Base-by-base conservation (phyloP, 2,888 invertebrate genomes). In the Eupeodes latifasciatus region DNA sequence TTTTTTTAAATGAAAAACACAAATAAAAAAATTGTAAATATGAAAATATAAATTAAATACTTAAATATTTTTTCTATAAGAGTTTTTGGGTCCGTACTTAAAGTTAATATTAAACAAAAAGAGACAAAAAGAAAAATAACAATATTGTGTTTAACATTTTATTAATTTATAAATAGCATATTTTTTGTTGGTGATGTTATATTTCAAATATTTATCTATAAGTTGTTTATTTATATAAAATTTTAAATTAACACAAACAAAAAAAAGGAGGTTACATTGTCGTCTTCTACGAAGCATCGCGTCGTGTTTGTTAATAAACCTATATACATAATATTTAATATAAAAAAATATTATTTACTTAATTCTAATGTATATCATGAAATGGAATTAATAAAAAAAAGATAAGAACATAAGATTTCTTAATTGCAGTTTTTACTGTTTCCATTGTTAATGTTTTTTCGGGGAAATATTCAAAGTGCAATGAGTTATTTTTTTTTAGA, bases 101-200 rank as follows among this genome's bases (percentile, higher is more conserved):
- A 51, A 75, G 59, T 82, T 82, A 72, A 61, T 71, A 82, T 62
- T 55, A 40, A 40, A 40, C 40, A 27, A 27, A 27, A 27, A 27
- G 27, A 27, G 27, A 27, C 27, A 27, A n/a, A 57, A 51, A 69
- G 69, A 72, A 78, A 47, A 57, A 40, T 44, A 72, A 59, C 27
- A 47, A 59, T 34, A 78, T 51, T 81, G 57, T 86, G 59, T 81
- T 53, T 81, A 81, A 81, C 72, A 79, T 79, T 82, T 67, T 71
- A 71, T 34, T 71, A 55, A 77, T 72, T 77, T 71, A 81, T 74
- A 76, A 59, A 72, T 80, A 85, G 66, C 61, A 67, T 75, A 55
- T 59, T 72, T 27, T 87, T 72, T 71, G 76, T 87, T 87, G 83
- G 83, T 87, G 79, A 76, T 76, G 83, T 87, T 83, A 83, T 75